These are phyloP conservation scores for Eueremaeus valkanovi DNA, from an alignment of 2,888 invertebrate genomes.

Conservation along the genomic window DNA sequence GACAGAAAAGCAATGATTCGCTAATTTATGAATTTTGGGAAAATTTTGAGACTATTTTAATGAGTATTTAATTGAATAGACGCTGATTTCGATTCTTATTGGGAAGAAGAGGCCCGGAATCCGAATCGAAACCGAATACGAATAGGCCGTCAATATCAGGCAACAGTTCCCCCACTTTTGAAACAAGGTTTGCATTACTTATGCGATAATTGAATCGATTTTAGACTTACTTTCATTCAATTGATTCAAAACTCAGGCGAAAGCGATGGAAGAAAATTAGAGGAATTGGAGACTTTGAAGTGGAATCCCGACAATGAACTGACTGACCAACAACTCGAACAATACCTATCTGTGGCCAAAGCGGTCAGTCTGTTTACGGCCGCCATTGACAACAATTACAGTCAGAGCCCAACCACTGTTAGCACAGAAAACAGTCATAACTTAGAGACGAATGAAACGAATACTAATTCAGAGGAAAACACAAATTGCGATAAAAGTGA, in stretches of 20 bases:
- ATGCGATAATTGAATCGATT: not conserved
- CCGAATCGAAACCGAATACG: conserved; percentile 48
- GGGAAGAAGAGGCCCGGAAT: conserved; percentile 48
- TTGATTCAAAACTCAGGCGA: conserved; percentile 42
- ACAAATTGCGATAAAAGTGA: conserved; percentile 4
- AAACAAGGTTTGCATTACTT: conserved; percentile 44
- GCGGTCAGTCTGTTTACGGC: conserved; percentile 46
- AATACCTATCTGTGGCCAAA: conserved; percentile 48
- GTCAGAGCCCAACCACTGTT: too few species aligned
- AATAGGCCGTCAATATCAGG: conserved; percentile 49
- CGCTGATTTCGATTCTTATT: conserved; percentile 49
- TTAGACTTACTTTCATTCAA: not conserved
- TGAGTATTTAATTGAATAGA: conserved; percentile 38
- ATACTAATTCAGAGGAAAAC: not conserved
- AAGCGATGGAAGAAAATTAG: conserved; percentile 47
- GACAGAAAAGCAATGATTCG: too few species aligned
- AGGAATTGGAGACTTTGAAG: conserved; percentile 47
- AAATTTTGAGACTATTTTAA: too few species aligned
- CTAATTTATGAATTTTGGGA: too few species aligned
- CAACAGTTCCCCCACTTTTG: conserved; percentile 46
- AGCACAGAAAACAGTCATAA: too few species aligned
- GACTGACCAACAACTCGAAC: conserved; percentile 45
- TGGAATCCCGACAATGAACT: conserved; percentile 47
- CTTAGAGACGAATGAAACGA: conserved; percentile 13
- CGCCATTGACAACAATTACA: conserved; percentile 41